Evolutionary conservation across 2,888 invertebrate genomes (phyloP).

Genomic region (Trichogramma dendrolimi): DNA sequence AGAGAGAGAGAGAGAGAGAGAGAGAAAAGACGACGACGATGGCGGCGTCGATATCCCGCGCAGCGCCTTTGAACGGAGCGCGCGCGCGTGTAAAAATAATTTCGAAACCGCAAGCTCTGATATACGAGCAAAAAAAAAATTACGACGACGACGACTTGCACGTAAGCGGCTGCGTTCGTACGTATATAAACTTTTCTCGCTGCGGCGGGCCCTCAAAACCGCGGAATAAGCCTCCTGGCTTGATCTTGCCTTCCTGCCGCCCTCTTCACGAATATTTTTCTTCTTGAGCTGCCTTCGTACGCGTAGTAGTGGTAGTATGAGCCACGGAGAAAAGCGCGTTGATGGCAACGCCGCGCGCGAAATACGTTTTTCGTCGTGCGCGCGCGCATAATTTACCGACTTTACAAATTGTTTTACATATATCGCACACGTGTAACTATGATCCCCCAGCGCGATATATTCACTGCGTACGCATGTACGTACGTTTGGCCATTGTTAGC

Average conservation of each 20-base stretch:
- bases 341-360: too few species aligned
- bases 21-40: neutral
- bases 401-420: too few species aligned
- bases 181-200: slow-evolving; percentile 49
- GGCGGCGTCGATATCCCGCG: slow-evolving; percentile 25
- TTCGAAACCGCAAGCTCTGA: slow-evolving; percentile 47
- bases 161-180: slow-evolving; percentile 18
- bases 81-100: slow-evolving; percentile 45
- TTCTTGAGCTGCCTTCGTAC: too few species aligned
- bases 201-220: slow-evolving; percentile 45
- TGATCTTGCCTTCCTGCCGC: neutral
- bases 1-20: neutral
- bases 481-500: too few species aligned
- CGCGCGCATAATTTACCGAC: too few species aligned
- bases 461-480: too few species aligned
- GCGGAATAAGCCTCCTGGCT: slow-evolving; percentile 43
- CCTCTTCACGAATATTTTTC: too few species aligned
- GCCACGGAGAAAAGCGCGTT: too few species aligned
- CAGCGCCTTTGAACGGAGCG: slow-evolving; percentile 37
- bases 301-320: too few species aligned
- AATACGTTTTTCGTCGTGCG: too few species aligned
- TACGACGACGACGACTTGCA: neutral
- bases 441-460: too few species aligned
- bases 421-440: too few species aligned
- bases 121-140: slow-evolving; percentile 41